phyloP scores from a whole-genome alignment of 2,113 vertebrate species.

The Hyla sarda region DNA sequence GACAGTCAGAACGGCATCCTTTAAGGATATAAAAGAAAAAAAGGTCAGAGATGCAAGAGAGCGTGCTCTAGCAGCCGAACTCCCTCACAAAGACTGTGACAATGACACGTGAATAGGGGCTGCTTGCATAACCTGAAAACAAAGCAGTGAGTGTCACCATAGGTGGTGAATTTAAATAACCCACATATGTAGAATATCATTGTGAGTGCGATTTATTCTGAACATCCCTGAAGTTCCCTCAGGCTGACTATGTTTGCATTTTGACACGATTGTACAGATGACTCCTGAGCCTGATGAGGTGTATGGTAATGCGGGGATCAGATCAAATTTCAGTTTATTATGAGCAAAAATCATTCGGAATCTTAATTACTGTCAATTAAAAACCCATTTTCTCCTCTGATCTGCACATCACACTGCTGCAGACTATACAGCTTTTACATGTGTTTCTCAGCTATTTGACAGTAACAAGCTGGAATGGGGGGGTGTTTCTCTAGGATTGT shows the following conservation, averaged over 20 bases:
- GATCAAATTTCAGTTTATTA: background rate
- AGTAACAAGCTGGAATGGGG: background rate
- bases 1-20: background rate
- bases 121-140: background rate
- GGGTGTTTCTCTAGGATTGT: background rate
- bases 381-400: background rate
- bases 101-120: constrained; percentile 7
- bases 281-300: constrained; percentile 4
- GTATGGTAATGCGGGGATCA: background rate
- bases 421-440: background rate
- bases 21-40: background rate
- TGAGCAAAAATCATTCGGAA: background rate
- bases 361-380: background rate
- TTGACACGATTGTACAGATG: background rate
- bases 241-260: background rate
- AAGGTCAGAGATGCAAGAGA: background rate
- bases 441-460: background rate
- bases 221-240: background rate
- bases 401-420: background rate
- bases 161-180: constrained; percentile 30
- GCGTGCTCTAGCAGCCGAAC: background rate
- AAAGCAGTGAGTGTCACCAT: background rate
- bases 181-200: background rate
- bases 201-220: background rate
- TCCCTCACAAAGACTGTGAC: constrained; percentile 20